Evolutionary conservation across 2,797 vertebrate species (phyloP).

Genomic region (Notamacropus eugenii): DNA sequence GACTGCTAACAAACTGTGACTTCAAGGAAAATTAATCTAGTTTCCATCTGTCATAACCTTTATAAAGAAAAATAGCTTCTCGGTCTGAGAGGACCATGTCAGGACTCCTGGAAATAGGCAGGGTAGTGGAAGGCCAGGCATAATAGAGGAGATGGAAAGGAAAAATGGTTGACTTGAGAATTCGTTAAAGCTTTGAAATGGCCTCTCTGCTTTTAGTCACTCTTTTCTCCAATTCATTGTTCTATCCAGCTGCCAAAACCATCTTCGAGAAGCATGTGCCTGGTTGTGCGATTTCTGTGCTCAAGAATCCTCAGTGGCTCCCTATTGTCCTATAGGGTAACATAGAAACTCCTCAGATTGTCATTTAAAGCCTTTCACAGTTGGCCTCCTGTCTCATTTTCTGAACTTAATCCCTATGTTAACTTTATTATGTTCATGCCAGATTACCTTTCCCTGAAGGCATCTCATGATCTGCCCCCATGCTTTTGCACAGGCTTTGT

Average conservation of each 20-base stretch:
- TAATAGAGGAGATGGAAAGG: constrained; percentile 8
- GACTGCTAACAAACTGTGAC: constrained; percentile 37
- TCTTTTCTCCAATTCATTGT: not conserved
- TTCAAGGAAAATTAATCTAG: constrained; percentile 36
- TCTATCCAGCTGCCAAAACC: not conserved
- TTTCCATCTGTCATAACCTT: constrained; percentile 29
- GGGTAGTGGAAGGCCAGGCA: constrained; percentile 19
- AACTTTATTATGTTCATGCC: not conserved
- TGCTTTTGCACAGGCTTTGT: not conserved
- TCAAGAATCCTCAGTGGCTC: not conserved
- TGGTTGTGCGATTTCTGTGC: not conserved
- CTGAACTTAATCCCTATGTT: not conserved
- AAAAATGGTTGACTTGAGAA: constrained; percentile 43
- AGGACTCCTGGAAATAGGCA: constrained; percentile 30
- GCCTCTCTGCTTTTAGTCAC: not conserved
- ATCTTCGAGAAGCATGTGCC: not conserved
- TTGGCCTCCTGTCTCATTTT: not conserved
- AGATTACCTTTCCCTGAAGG: not conserved
- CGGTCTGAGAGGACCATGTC: constrained; percentile 47
- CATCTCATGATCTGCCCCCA: not conserved
- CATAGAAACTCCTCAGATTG: not conserved
- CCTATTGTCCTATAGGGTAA: not conserved
- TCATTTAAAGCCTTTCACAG: not conserved
- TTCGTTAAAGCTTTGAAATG: constrained; percentile 11
- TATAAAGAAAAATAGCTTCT: constrained; percentile 36